Conservation (phyloP, 2,113 vertebrate species). For the Pseudonaja textilis region DNA sequence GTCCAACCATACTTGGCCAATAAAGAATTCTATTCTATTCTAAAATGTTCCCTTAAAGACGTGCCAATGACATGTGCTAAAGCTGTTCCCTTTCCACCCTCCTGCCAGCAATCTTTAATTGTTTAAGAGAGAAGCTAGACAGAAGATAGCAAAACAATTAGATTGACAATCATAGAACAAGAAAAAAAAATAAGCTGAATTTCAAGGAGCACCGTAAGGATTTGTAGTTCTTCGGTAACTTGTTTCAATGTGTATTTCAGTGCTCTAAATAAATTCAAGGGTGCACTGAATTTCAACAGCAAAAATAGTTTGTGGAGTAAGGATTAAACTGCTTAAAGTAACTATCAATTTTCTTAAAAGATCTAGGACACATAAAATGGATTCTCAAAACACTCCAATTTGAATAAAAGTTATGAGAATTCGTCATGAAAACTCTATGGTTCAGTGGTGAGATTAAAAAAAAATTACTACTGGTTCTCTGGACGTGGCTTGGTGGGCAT, state of each 20-base stretch:
- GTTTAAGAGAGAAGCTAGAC: conserved; percentile 17
- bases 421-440: neutral
- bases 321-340: conserved; percentile 49
- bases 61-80: neutral
- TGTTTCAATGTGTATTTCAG: conserved; percentile 66
- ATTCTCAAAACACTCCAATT: conserved; percentile 7
- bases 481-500: no score
- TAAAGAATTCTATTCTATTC: no score
- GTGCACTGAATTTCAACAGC: conserved; percentile 55
- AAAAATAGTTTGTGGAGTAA: conserved; percentile 55
- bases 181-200: conserved; percentile 73
- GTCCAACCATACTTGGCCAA: no score
- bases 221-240: conserved; percentile 72
- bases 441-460: no score
- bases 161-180: conserved; percentile 62
- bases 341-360: conserved; percentile 61
- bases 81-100: conserved; percentile 13
- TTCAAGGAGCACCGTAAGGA: conserved; percentile 75
- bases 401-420: neutral
- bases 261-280: conserved; percentile 44
- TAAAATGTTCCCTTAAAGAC: neutral
- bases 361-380: conserved; percentile 49
- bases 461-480: no score
- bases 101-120: neutral
- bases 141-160: conserved; percentile 61